Evolutionary conservation across 2,797 vertebrate species (phyloP), one percentile per base, ranked within the genome.

Genomic region (Rousettus madagascariensis): DNA sequence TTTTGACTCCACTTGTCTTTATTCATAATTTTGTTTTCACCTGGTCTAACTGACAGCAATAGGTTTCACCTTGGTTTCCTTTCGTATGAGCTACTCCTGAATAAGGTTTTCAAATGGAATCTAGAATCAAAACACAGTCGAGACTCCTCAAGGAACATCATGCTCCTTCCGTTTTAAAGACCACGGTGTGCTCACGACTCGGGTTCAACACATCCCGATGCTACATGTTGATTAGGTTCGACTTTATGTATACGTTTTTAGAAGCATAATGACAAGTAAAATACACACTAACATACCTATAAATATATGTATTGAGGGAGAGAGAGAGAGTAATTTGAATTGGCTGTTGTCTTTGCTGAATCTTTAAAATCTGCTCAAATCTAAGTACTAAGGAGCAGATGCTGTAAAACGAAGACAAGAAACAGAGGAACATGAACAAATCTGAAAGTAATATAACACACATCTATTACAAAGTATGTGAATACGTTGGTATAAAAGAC

Each of bases 1-100:
- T 71, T 94, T 82, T 63, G 41, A 89, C 28, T 97, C 13, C 13
- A 41, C 71, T 87, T 94, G 68, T 97, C 55, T 96, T 95, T 55
- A 77, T 28, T 36, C 30, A 46, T 68, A 57, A 61, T 43, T 69
- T 74, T 74, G 78, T 85, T 84, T 77, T 49, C 28, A 16, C 19
- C 11, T 30, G 26, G 26, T 43, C 72, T 53, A 53, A 53, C 28
- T 16, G 46, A 72, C 8, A 24, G 13, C n/a, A 11, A 69, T 53
- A 36, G 30, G 0, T 41, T 90, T 68, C 19, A 74, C n/a, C 36
- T 91, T 63, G 63, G 49, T 75, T 79, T 78, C 57, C 55, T 59
- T 92, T 71, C 28, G 41, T 16, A 30, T 4, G 12, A 55, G n/a
- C 57, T 59, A 33, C 19, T 74, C 30, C 51, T 49, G 28, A 63